phyloP scores from a whole-genome alignment of 1,140 invertebrate genomes.

The Platorchestia sp. region DNA sequence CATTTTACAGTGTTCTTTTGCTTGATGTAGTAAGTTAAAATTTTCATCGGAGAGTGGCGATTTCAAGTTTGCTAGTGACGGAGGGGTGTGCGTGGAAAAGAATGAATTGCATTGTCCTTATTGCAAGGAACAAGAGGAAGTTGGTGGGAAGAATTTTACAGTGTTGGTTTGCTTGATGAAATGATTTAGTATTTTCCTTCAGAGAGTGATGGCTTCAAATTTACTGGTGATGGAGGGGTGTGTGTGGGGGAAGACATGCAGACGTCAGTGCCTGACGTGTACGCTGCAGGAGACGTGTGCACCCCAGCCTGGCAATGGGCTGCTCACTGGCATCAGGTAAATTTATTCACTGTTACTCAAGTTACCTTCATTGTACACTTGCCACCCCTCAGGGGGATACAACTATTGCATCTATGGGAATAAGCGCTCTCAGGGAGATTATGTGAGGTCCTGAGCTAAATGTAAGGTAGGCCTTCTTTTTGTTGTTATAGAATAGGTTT shows the following conservation, averaged over 20 bases:
- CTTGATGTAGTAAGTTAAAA: neutral
- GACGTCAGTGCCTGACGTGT: conserved; percentile 85
- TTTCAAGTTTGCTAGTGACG: conserved; percentile 79
- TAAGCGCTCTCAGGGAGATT: too few relatives aligned
- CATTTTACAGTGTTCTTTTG: too few relatives aligned
- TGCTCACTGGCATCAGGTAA: conserved; percentile 87
- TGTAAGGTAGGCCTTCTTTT: too few relatives aligned
- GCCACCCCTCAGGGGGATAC: too few relatives aligned
- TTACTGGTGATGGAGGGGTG: conserved; percentile 80
- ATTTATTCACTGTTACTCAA: neutral
- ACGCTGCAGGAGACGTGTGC: conserved; percentile 96
- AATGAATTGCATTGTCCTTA: too few relatives aligned
- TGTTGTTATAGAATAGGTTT: too few relatives aligned
- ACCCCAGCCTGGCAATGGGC: conserved; percentile 81
- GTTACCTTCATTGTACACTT: neutral
- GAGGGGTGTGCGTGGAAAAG: conserved; percentile 78
- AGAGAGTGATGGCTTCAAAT: conserved; percentile 71
- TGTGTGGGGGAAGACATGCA: conserved; percentile 88
- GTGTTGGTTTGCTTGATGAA: too few relatives aligned
- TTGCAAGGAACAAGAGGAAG: too few relatives aligned
- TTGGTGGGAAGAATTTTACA: too few relatives aligned
- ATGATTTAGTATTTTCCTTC: neutral
- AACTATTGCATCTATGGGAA: too few relatives aligned
- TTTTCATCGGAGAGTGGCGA: conserved; percentile 51
- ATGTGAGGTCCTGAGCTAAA: too few relatives aligned